A percentile compares a stretch with the other conserved stretches of the same genome.
These are phyloP conservation scores for Polyommatus iphigenia DNA, from an alignment of 2,888 invertebrate species.

Conservation along the genomic window DNA sequence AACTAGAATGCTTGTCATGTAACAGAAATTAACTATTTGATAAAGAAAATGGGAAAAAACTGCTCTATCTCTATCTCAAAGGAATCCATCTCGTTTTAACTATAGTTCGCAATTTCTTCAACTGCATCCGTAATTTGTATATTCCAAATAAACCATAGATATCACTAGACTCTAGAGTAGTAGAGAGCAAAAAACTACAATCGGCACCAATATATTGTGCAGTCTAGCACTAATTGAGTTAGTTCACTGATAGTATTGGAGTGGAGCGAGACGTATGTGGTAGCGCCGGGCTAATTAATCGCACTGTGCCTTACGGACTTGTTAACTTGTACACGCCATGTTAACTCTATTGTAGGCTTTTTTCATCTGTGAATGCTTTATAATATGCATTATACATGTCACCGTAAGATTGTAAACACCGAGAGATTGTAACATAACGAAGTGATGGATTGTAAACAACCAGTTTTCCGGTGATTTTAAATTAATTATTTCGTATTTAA, in stretches of 20 bases:
- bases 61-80: too few species aligned
- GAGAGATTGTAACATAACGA: too few species aligned
- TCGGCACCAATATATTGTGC: not conserved
- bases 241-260: conserved; percentile 10
- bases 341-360: conserved; percentile 1
- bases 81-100: too few species aligned
- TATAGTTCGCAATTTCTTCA: not conserved
- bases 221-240: conserved; percentile 20
- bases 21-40: too few species aligned
- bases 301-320: not conserved
- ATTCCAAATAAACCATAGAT: not conserved
- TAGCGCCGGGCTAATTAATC: not conserved
- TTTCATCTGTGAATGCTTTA: not conserved
- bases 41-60: too few species aligned
- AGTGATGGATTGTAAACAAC: too few species aligned
- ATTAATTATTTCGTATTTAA: too few species aligned
- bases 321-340: conserved; percentile 1
- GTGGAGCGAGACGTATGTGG: not conserved
- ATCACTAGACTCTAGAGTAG: not conserved
- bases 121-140: not conserved
- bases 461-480: too few species aligned
- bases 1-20: too few species aligned
- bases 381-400: not conserved
- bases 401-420: too few species aligned
- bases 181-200: not conserved